Evolutionary conservation across 1,140 invertebrate genomes (phyloP).

Genomic region (Drosophila sechellia): DNA sequence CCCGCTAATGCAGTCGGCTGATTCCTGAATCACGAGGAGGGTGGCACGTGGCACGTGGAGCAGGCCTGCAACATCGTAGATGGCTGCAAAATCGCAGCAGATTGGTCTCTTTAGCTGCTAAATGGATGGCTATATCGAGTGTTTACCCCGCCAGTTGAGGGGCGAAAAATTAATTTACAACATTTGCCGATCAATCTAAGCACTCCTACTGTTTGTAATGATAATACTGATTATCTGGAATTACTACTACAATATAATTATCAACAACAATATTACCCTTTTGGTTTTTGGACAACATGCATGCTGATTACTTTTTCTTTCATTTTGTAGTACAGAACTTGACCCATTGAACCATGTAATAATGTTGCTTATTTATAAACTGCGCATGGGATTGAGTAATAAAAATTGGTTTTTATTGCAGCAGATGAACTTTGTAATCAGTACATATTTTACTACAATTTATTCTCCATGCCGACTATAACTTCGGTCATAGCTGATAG

Average conservation of each 20-base stretch:
- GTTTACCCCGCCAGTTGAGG: constrained; percentile 13
- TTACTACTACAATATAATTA: background rate
- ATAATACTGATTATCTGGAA: background rate
- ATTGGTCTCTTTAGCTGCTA: constrained; percentile 28
- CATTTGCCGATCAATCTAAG: constrained; percentile 2
- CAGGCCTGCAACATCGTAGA: constrained; percentile 20
- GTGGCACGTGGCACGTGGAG: constrained; percentile 41
- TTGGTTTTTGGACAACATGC: too few relatives aligned
- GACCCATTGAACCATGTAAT: background rate
- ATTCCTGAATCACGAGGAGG: constrained; percentile 1
- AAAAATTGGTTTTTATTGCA: background rate
- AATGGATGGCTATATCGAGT: constrained; percentile 41
- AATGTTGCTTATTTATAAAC: background rate
- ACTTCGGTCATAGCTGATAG: background rate
- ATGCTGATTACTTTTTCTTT: background rate
- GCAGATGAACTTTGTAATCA: background rate
- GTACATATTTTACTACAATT: background rate
- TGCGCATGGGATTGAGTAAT: background rate
- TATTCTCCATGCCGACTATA: background rate
- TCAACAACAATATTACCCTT: too few relatives aligned
- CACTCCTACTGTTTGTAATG: background rate
- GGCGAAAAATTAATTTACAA: constrained; percentile 5
- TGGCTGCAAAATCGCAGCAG: constrained; percentile 20
- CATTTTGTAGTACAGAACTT: background rate
- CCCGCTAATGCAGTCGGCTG: constrained; percentile 18